A percentile compares a stretch with the other conserved stretches of the same genome.
These are phyloP conservation scores for Lycocerus yunnanus DNA, from an alignment of 2,888 invertebrate genomes.

Conservation along the genomic window DNA sequence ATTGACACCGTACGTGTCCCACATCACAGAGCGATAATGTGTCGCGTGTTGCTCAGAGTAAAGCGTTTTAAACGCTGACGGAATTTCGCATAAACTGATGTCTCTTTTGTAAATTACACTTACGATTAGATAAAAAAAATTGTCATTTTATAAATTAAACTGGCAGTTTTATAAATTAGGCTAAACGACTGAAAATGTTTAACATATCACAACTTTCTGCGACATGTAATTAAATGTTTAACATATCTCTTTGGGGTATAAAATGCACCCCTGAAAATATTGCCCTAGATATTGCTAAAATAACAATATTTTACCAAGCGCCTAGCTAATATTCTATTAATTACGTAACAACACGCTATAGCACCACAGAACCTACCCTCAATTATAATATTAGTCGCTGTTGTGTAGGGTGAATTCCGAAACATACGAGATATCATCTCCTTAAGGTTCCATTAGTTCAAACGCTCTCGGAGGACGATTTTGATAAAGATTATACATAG, in stretches of 20 bases:
- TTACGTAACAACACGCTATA: background rate
- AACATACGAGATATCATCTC: background rate
- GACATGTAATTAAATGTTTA: background rate
- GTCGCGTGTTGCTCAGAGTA: background rate
- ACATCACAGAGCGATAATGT: too few species aligned
- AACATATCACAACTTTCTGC: background rate
- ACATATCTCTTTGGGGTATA: background rate
- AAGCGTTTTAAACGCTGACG: background rate
- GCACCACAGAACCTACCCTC: background rate
- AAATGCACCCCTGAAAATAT: background rate
- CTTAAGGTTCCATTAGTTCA: background rate
- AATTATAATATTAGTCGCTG: background rate
- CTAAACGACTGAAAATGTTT: background rate
- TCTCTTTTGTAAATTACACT: background rate
- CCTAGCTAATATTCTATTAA: background rate
- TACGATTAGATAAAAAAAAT: background rate
- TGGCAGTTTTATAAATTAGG: background rate
- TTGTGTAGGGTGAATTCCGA: background rate
- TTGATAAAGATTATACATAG: background rate
- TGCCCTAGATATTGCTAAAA: background rate
- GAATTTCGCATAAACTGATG: background rate
- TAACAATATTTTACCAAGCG: background rate
- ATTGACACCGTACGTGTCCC: too few species aligned
- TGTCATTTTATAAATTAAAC: background rate
- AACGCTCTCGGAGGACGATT: background rate